Evolutionary conservation across 2,797 vertebrate species (phyloP).

Genomic region (Cottoperca gobio): DNA sequence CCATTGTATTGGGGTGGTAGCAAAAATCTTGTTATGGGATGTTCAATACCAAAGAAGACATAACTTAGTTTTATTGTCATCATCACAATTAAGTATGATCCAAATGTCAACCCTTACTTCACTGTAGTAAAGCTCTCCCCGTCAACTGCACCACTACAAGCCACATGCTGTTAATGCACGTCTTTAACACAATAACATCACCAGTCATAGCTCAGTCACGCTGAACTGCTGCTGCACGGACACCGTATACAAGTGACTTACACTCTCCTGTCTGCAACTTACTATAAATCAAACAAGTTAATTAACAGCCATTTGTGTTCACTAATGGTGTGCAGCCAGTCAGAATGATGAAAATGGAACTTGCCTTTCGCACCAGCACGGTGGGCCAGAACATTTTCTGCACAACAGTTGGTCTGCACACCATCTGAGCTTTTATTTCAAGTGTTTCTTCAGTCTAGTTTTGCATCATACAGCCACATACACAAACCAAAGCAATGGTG

Average conservation of each 20-base stretch:
- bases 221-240: conserved; percentile 3
- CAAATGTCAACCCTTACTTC: background rate
- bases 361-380: background rate
- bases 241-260: background rate
- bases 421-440: background rate
- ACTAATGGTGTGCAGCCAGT: conserved; percentile 25
- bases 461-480: background rate
- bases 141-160: background rate
- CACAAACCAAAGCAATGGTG: background rate
- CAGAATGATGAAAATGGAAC: conserved; percentile 17
- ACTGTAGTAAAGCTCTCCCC: background rate
- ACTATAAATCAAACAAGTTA: conserved; percentile 21
- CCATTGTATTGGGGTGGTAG: too few relatives aligned
- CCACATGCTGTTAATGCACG: background rate
- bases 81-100: background rate
- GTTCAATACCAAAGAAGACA: background rate
- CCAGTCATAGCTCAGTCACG: background rate
- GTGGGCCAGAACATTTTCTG: background rate
- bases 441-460: background rate
- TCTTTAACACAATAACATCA: background rate
- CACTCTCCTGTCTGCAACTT: background rate
- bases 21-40: background rate
- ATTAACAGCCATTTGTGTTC: conserved; percentile 28
- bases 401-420: background rate
- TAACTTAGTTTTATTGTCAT: background rate